These are phyloP conservation scores for Neomonachus schauinslandi DNA, from an alignment of 2,113 vertebrate species.

Conservation along the genomic window DNA sequence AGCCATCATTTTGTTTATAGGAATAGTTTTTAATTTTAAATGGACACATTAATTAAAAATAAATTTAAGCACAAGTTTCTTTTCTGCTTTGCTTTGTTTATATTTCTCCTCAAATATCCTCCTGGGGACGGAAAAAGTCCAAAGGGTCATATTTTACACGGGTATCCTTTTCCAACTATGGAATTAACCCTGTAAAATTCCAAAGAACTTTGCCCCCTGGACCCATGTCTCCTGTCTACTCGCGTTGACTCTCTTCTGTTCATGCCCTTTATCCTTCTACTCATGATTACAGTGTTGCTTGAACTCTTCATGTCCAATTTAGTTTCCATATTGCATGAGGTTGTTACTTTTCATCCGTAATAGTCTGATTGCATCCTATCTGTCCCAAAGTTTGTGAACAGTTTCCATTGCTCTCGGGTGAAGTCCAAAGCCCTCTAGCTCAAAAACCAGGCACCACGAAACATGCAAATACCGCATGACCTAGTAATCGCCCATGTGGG, in stretches of 20 bases:
- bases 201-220: neutral
- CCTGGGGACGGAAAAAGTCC: neutral
- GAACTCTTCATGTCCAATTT: fast-evolving
- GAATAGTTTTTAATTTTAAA: neutral
- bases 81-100: neutral
- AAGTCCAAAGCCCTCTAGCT: neutral
- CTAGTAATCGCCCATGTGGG: neutral
- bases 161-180: neutral
- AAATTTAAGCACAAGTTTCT: neutral
- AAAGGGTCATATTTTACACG: neutral
- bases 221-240: fast-evolving
- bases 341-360: fast-evolving
- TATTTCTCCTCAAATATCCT: neutral
- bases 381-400: neutral
- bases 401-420: neutral
- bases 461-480: fast-evolving
- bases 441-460: neutral
- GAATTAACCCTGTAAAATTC: neutral
- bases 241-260: too few species aligned
- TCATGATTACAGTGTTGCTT: fast-evolving
- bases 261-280: fast-evolving
- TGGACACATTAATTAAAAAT: conserved; percentile 2
- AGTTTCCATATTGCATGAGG: neutral
- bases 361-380: neutral
- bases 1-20: neutral